A percentile compares a stretch with the other conserved stretches of the same genome.
Evolutionary conservation across 1,140 invertebrate species (phyloP).

Genomic region (Drosophila pseudoananassae): DNA sequence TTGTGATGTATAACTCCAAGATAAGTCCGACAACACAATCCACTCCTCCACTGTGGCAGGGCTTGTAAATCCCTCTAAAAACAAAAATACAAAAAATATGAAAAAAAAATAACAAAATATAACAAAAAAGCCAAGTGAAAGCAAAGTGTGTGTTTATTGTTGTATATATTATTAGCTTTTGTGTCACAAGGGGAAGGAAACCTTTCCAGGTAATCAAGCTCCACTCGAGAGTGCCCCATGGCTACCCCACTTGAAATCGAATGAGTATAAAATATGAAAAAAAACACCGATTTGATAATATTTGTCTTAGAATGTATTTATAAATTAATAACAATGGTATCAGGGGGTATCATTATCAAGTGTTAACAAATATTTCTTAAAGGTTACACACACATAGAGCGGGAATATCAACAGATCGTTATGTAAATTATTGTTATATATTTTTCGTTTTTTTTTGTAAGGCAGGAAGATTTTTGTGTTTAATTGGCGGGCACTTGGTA

Average conservation of each 20-base stretch:
- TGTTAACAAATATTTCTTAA: not conserved
- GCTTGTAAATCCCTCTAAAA: slow-evolving; percentile 50
- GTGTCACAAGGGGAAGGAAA: no score
- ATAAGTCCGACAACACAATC: slow-evolving; percentile 14
- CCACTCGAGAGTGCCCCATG: slow-evolving; percentile 8
- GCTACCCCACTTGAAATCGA: not conserved
- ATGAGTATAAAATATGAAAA: not conserved
- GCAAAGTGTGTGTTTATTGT: no score
- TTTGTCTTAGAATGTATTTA: slow-evolving; percentile 69
- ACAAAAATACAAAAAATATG: slow-evolving; percentile 21
- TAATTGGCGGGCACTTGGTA: slow-evolving; percentile 15
- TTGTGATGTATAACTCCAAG: slow-evolving; percentile 57
- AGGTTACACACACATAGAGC: not conserved
- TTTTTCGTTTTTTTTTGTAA: not conserved
- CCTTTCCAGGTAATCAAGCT: slow-evolving; percentile 36
- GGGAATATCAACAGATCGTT: slow-evolving; percentile 53
- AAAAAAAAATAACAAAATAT: slow-evolving; percentile 13
- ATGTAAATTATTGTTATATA: not conserved
- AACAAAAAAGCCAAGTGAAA: slow-evolving; percentile 10
- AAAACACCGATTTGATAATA: slow-evolving; percentile 24
- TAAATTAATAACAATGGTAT: slow-evolving; percentile 72
- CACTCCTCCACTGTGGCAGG: slow-evolving; percentile 13
- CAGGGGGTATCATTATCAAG: not conserved
- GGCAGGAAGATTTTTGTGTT: slow-evolving; percentile 46
- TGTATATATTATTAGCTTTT: no score